Evolutionary conservation across 2,888 invertebrate genomes (phyloP).

Genomic region (Pemphredon lugubris): DNA sequence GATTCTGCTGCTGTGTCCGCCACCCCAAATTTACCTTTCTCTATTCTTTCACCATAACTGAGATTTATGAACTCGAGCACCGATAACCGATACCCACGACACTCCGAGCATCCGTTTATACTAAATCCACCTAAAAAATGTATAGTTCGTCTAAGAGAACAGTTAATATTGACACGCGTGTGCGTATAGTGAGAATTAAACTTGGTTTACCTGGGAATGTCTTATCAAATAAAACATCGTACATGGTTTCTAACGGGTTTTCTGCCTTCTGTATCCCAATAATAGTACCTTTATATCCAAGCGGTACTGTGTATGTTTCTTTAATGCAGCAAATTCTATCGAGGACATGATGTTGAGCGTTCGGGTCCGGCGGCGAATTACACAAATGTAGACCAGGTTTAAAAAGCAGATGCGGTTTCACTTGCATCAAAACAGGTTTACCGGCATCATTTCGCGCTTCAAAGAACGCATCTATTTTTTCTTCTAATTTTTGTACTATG

Average conservation of each 20-base stretch:
- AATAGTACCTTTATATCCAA: conserved; percentile 92
- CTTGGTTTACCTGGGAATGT: conserved; percentile 82
- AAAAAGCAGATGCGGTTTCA: conserved; percentile 90
- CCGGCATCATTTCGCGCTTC: conserved; percentile 65
- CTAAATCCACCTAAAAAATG: conserved; percentile 83
- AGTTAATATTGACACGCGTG: neutral
- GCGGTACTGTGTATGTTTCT: conserved; percentile 89
- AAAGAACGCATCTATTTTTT: conserved; percentile 79
- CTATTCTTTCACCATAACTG: conserved; percentile 82
- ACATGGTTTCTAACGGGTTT: conserved; percentile 84
- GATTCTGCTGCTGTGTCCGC: conserved; percentile 14
- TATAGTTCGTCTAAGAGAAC: neutral
- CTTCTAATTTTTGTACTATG: conserved; percentile 83
- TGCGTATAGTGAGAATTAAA: neutral
- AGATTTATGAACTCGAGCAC: conserved; percentile 84
- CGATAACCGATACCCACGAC: conserved; percentile 83
- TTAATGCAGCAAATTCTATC: conserved; percentile 93
- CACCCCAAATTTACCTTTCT: conserved; percentile 43
- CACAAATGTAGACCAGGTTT: conserved; percentile 84
- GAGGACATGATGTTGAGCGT: conserved; percentile 86
- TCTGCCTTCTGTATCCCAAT: conserved; percentile 85
- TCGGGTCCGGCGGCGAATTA: conserved; percentile 85
- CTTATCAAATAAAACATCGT: conserved; percentile 92
- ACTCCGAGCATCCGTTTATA: conserved; percentile 80
- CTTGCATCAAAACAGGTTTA: conserved; percentile 86